Evolutionary conservation across 2,888 invertebrate species (phyloP), one percentile per base, ranked within the genome.

Genomic region (Miltochrista miniata): DNA sequence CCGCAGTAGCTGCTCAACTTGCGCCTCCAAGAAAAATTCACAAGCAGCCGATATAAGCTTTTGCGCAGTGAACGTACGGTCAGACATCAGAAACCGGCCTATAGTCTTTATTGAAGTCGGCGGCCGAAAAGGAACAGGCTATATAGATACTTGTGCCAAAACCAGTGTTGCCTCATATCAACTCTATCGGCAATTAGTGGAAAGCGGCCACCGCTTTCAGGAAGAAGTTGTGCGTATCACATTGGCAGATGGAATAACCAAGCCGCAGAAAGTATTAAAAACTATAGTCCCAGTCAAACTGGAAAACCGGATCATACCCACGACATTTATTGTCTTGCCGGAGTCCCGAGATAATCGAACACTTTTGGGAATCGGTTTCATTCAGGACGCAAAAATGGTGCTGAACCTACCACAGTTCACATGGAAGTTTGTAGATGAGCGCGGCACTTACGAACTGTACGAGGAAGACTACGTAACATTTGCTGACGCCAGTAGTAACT

Each of bases 351-450:
- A 57, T 3, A 57, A 56, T 9, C 38, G 54, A 0, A 61, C 61
- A 0, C 33, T 61, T 0, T 30, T 61, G 7, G 61, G 54, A 10
- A 56, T 63, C 7, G 62, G 57, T 4, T 64, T 64, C 24, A 10
- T 67, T 7, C 56, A 61, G 35, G 13, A 41, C 7, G 41, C 51
- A 0, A 58, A 53, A 4, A 58, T 64, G 0, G 34, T 54, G 1
- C n/a, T 60, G 0, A 55, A 61, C 38, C 4, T 60, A 7, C 48
- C 62, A 0, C 64, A 64, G 33, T 18, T 46, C 1, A 31, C 15
- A 1, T 64, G 61, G 61, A 24, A 53, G 7, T 67, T 61, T 12
- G 53, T 56, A 1, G 54, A 60, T 9, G 31, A 51, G 1, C 56
- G 3, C 7, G 10, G 10, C 3, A 14, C 10, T 10, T 37, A 15